These are phyloP conservation scores for Notiomystis cincta DNA, from an alignment of 2,113 vertebrate genomes.

Conservation along the genomic window DNA sequence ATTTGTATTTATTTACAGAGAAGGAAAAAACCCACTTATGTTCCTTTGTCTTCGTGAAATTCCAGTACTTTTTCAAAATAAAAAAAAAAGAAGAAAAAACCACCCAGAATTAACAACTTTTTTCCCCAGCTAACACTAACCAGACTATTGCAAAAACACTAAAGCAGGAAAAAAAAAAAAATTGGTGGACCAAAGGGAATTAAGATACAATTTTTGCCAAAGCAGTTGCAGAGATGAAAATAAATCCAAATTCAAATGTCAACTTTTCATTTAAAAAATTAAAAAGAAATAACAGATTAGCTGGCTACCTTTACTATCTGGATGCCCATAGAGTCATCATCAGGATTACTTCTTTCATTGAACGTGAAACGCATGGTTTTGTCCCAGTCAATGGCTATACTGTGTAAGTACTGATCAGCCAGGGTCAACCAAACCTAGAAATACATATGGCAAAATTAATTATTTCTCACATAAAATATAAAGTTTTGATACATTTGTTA, in stretches of 20 bases:
- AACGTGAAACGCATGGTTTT: constrained; percentile 98
- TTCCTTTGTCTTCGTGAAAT: not conserved
- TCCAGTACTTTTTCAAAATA: not conserved
- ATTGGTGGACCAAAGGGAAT: not conserved
- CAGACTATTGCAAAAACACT: not conserved
- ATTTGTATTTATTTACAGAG: not conserved
- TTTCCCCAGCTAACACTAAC: not conserved
- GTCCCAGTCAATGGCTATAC: constrained; percentile 97
- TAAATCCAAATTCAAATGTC: not conserved
- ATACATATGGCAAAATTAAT: not conserved
- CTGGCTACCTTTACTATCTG: constrained; percentile 94
- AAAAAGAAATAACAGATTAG: not conserved
- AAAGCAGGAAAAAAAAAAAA: not conserved
- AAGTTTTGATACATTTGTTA: not conserved
- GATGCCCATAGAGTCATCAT: constrained; percentile 96
- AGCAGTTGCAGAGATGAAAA: not conserved
- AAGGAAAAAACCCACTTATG: not conserved
- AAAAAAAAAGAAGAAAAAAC: not conserved
- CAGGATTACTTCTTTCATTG: constrained; percentile 97
- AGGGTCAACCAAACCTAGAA: constrained; percentile 94
- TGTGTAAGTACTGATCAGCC: constrained; percentile 94
- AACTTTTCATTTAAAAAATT: not conserved
- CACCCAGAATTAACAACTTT: not conserved
- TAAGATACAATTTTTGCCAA: not conserved
- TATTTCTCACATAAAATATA: not conserved